Evolutionary conservation across 53 echinoderm and acorn worm species (phyloP), one percentile per base, ranked within the genome.

Genomic region (Actinopyga echinites): DNA sequence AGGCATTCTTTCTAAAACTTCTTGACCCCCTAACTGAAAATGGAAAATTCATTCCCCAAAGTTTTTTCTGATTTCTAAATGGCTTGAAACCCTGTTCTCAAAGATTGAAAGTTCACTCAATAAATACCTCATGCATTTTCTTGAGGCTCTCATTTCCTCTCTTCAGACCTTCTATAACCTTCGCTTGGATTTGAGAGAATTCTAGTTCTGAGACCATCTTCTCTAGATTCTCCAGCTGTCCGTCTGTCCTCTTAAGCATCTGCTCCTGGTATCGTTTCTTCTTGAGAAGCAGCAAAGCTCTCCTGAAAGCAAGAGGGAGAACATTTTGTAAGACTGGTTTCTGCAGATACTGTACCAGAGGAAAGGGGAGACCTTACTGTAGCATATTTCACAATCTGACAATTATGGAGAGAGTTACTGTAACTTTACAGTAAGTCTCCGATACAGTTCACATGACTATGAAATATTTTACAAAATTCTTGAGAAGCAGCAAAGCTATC

Each of bases 241-340:
- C 86, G 74, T 96, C 96, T 28, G 96, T 96, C 81, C 94, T 96
- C 58, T 86, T 56, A 52, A 96, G 75, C 17, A 96, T 22, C 56
- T 92, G 92, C 74, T 96, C 96, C 86, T 96, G 96, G 84, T 90
- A 96, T 26, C 96, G 88, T 66, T 96, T 96, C 92, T 96, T 96
- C 89, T 94, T 96, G 74, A 96, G 65, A 6, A 96, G 84, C 12
- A 86, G 56, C 74, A 87, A 85, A 56, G 96, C 96, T 88, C 86
- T 94, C 65, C 96, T 96, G 79, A 32, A 30, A 58, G 19, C 11
- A 31, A 37, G 22, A 73, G 30, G 30, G 30, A 28, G 30, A 66
- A 4, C 19, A 0, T 66, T 10, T 12, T 10, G 55, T n/a, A n/a
- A n/a, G n/a, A n/a, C n/a, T n/a, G n/a, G n/a, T n/a, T n/a, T n/a